Evolutionary conservation across 2,797 vertebrate species (phyloP).

Genomic region (Macroramphosus scolopax): DNA sequence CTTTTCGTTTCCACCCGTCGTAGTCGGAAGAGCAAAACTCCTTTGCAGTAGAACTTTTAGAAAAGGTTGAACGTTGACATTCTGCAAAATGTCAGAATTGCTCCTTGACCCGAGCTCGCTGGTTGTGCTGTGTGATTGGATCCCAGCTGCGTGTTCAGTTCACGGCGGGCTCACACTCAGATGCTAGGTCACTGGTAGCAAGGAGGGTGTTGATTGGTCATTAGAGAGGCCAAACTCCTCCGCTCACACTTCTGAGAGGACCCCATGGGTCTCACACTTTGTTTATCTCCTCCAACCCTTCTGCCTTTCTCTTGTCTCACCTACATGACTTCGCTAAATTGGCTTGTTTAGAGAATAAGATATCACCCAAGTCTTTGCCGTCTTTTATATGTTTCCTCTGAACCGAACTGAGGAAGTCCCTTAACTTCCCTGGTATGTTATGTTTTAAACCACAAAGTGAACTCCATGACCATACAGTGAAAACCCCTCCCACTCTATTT

Average conservation of each 20-base stretch:
- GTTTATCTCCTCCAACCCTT: slow-evolving; percentile 55
- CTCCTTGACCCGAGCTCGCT: slow-evolving; percentile 62
- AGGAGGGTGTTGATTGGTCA: slow-evolving; percentile 82
- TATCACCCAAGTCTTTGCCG: slow-evolving; percentile 40
- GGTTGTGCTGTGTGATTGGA: slow-evolving; percentile 68
- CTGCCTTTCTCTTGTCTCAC: slow-evolving; percentile 55
- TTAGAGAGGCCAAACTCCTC: slow-evolving; percentile 74
- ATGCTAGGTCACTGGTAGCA: slow-evolving; percentile 68
- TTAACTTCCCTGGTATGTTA: slow-evolving; percentile 33
- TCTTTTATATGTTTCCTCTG: slow-evolving; percentile 44
- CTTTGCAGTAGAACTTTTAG: slow-evolving; percentile 60
- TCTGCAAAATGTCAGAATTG: slow-evolving; percentile 69
- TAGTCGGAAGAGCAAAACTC: slow-evolving; percentile 52
- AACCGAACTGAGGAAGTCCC: slow-evolving; percentile 49
- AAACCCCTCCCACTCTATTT: slow-evolving; percentile 16
- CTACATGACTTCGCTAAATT: slow-evolving; percentile 57
- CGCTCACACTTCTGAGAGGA: slow-evolving; percentile 62
- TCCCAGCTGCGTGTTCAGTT: slow-evolving; percentile 57
- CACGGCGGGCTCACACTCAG: slow-evolving; percentile 69
- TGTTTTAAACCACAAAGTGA: background rate
- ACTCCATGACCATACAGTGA: background rate
- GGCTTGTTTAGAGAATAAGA: slow-evolving; percentile 42
- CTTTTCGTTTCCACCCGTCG: slow-evolving; percentile 40
- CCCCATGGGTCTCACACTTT: slow-evolving; percentile 64
- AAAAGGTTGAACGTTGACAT: slow-evolving; percentile 70